Evolutionary conservation across 2,113 vertebrate species (phyloP), one percentile per base, ranked within the genome.

Genomic region (Macquaria ambigua): DNA sequence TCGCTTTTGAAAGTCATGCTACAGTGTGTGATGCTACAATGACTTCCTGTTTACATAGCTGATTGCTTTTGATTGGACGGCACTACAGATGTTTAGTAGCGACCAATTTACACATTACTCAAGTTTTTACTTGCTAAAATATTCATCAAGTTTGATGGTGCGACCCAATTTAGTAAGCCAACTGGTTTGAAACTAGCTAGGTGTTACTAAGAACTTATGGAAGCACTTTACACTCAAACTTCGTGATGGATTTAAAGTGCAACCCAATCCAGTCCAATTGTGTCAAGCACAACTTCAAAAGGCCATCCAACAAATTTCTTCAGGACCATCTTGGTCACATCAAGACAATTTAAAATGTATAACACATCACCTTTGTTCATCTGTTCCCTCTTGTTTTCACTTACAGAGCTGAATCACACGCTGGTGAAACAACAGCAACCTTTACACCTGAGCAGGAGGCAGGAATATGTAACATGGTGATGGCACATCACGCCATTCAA

Each of bases 401-500:
- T 70, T 41, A 11, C 21, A 56, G 41, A 39, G 67, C 56, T 31
- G 34, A 31, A 55, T 48, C 58, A 15, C 78, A 48, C 3, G 3
- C n/a, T 9, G 18, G 15, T 59, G 23, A 37, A 28, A 46, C 23
- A 16, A 10, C 14, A 46, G 18, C 72, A 23, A 16, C 48, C 46
- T 72, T 37, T 21, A 37, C 20, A 53, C 46, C 68, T 68, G 69
- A 79, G 62, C 59, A 41, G 61, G 56, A 50, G 14, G 28, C 50
- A 67, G 39, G 58, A 34, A 20, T 28, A 62, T 39, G 28, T 6
- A 48, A 58, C 66, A 52, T 18, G 7, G n/a, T 48, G n/a, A 82
- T 69, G 62, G 43, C 31, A 46, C 23, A 84, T 72, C 64, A 12
- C n/a, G 28, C 34, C 58, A 11, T 21, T 83, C 50, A 70, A 41